Evolutionary conservation across 2,888 invertebrate species (phyloP).

Genomic region (Tetheella fluctuosa): DNA sequence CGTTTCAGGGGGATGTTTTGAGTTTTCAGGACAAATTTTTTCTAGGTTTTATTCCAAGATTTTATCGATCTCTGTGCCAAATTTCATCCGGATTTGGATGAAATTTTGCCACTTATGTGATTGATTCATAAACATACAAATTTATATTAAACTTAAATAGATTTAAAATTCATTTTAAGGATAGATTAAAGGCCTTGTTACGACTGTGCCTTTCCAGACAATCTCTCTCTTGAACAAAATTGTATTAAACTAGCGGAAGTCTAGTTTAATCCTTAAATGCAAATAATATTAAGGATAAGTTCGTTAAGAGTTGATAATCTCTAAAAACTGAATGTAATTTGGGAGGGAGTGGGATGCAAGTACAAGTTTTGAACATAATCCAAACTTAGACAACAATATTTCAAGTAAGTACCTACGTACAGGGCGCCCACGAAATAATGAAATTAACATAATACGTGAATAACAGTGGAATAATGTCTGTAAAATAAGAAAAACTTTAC

Average conservation of each 20-base stretch:
- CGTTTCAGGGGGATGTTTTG: no score
- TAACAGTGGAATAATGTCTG: background rate
- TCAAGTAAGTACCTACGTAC: background rate
- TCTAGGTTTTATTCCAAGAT: no score
- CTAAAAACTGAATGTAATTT: conserved; percentile 2
- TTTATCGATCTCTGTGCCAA: no score
- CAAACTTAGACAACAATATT: conserved; percentile 6
- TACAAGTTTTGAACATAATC: background rate
- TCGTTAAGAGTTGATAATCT: conserved; percentile 1
- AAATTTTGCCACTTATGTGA: no score
- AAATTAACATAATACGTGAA: background rate
- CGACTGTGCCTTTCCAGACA: background rate
- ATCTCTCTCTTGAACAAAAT: background rate
- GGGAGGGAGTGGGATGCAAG: background rate
- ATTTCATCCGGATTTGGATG: no score
- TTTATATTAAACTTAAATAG: no score
- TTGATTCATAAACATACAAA: no score
- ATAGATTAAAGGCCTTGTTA: no score
- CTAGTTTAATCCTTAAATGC: background rate
- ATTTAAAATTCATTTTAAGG: no score
- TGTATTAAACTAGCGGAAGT: background rate
- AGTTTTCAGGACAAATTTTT: no score
- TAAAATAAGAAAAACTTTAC: background rate
- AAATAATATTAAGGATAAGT: background rate
- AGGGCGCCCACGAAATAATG: background rate